phyloP scores from a whole-genome alignment of 2,113 vertebrate species.

The Microcebus lehilahytsara region DNA sequence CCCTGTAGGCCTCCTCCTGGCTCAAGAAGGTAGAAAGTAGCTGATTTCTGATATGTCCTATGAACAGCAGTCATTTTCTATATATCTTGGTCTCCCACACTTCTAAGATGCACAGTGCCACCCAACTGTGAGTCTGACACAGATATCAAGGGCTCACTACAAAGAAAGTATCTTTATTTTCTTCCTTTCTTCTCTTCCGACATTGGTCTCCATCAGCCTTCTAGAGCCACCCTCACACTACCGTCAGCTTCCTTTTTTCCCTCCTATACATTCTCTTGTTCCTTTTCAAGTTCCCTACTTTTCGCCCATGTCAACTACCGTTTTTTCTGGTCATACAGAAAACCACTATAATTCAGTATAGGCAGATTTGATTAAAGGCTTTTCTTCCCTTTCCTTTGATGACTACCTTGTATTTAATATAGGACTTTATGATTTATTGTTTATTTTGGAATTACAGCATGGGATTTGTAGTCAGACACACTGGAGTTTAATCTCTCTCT shows the following conservation, averaged over 20 bases:
- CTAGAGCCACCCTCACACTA: background rate
- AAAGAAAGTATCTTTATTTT: background rate
- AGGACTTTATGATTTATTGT: background rate
- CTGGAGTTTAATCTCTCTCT: background rate
- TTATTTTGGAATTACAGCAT: background rate
- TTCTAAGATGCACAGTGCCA: background rate
- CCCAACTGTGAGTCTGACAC: too few species aligned
- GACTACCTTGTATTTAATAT: background rate
- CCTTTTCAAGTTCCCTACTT: background rate
- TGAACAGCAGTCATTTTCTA: background rate
- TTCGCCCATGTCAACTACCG: accelerated
- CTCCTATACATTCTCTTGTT: background rate
- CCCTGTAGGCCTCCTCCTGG: background rate
- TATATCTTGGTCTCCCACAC: background rate
- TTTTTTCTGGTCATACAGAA: background rate
- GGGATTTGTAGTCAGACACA: background rate
- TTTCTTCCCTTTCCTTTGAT: background rate
- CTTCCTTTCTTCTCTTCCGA: background rate
- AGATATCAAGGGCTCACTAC: background rate
- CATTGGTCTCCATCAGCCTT: background rate
- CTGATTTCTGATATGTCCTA: background rate
- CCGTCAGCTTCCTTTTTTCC: background rate
- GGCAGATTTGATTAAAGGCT: background rate
- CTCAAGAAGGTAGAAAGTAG: background rate
- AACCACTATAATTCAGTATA: background rate